These are phyloP conservation scores for Drosophila serrata DNA, from an alignment of 1,140 invertebrate genomes.

Conservation along the genomic window DNA sequence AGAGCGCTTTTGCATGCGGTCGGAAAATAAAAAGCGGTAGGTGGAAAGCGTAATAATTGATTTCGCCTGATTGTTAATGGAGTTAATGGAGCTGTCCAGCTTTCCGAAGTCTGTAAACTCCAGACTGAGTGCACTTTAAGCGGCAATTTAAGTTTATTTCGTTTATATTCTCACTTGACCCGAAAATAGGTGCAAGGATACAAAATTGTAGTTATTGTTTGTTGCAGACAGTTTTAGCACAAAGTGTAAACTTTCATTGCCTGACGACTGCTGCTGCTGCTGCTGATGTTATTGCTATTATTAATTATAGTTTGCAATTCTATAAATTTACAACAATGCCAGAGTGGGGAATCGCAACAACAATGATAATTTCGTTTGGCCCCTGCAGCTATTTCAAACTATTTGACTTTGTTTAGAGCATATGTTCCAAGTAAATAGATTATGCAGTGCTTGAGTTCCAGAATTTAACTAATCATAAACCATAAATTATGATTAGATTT, in stretches of 20 bases:
- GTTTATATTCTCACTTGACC: not conserved
- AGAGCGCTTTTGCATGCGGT: slow-evolving; percentile 46
- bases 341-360: slow-evolving; percentile 13
- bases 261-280: slow-evolving; percentile 16
- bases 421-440: not conserved
- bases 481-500: not conserved
- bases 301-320: slow-evolving; percentile 79
- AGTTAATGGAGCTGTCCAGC: slow-evolving; percentile 57
- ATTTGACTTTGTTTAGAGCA: not conserved
- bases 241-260: slow-evolving; percentile 62
- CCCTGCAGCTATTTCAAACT: slow-evolving; percentile 11
- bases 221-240: slow-evolving; percentile 16
- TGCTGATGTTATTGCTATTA: slow-evolving; percentile 44
- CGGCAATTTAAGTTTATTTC: slow-evolving; percentile 16
- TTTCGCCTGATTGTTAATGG: slow-evolving; percentile 66
- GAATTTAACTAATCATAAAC: not conserved
- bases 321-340: slow-evolving; percentile 67
- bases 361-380: slow-evolving; percentile 10
- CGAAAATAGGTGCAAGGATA: not conserved
- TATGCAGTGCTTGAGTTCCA: not conserved
- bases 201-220: not conserved
- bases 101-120: not conserved
- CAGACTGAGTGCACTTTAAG: not conserved
- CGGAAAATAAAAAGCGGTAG: slow-evolving; percentile 31
- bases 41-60: slow-evolving; percentile 61